Percentiles rank a stretch among this genome's conserved stretches.
phyloP scores from a whole-genome alignment of 2,797 vertebrate genomes.

The Sus cebifrons region DNA sequence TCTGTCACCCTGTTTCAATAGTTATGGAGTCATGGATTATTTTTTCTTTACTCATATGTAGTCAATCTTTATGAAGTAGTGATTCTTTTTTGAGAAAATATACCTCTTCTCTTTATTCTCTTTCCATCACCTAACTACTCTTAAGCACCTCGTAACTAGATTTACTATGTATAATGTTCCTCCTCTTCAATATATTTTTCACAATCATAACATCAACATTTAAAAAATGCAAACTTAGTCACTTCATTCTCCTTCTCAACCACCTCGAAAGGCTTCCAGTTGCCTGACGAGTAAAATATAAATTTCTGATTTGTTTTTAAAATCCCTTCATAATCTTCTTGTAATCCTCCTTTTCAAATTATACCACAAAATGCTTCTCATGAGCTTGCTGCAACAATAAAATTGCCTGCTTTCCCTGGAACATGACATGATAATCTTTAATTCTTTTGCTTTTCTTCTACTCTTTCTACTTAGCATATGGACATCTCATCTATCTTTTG shows the following conservation, averaged over 20 bases:
- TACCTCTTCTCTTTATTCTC: slow-evolving; percentile 16
- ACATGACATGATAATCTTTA: background rate
- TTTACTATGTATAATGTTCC: background rate
- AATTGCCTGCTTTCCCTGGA: background rate
- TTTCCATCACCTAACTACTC: background rate
- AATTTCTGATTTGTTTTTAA: slow-evolving; percentile 21
- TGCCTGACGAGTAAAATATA: slow-evolving; percentile 8
- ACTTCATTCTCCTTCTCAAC: slow-evolving; percentile 4
- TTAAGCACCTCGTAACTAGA: background rate
- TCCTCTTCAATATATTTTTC: slow-evolving; percentile 30
- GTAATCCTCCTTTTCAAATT: slow-evolving; percentile 24
- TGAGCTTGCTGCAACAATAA: background rate
- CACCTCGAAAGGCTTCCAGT: background rate
- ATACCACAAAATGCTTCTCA: background rate
- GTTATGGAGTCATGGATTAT: background rate
- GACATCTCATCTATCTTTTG: background rate
- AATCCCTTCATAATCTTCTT: slow-evolving; percentile 13
- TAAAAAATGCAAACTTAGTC: background rate
- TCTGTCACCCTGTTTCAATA: slow-evolving; percentile 28
- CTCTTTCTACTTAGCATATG: background rate
- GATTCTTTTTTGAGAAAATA: slow-evolving; percentile 16
- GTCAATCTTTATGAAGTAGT: background rate
- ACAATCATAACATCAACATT: background rate
- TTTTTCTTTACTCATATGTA: background rate
- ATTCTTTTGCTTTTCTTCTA: background rate